phyloP scores from a whole-genome alignment of 1,140 invertebrate genomes.

The Conopomorpha cramerella region DNA sequence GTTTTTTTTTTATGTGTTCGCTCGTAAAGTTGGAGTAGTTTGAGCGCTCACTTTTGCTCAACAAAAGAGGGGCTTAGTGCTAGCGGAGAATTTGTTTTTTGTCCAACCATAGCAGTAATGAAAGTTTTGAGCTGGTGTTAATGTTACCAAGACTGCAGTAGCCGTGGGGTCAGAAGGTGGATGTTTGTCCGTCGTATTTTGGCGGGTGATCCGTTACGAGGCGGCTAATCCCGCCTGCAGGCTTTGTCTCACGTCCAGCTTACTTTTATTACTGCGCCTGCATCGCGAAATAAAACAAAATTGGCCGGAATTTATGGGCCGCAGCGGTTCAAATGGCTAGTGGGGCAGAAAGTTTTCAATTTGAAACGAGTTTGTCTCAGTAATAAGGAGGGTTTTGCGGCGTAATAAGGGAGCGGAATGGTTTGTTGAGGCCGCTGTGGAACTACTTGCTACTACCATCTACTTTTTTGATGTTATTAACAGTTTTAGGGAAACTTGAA shows the following conservation, averaged over 20 bases:
- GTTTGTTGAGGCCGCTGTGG: constrained; percentile 51
- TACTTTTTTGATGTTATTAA: constrained; percentile 34
- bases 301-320: constrained; percentile 57
- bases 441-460: constrained; percentile 56
- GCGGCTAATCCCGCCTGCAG: constrained; percentile 44
- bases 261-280: constrained; percentile 59
- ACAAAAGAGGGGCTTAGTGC: too few species aligned
- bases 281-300: constrained; percentile 59
- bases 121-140: too few species aligned
- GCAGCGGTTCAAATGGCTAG: constrained; percentile 44
- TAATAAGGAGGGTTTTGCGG: constrained; percentile 55
- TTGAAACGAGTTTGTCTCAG: constrained; percentile 55
- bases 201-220: constrained; percentile 50
- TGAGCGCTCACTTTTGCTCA: too few species aligned
- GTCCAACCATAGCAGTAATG: too few species aligned
- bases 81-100: too few species aligned
- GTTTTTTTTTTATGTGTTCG: constrained; percentile 17
- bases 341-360: constrained; percentile 60
- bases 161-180: too few species aligned
- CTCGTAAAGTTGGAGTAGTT: constrained; percentile 16
- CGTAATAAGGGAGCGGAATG: constrained; percentile 48
- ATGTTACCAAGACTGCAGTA: too few species aligned
- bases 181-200: too few species aligned
- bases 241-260: constrained; percentile 56
- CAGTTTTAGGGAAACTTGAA: too few species aligned